Percentiles rank a stretch among this genome's conserved stretches.
These are phyloP conservation scores for Hylia prasina DNA, from an alignment of 2,113 vertebrate genomes.

Conservation along the genomic window DNA sequence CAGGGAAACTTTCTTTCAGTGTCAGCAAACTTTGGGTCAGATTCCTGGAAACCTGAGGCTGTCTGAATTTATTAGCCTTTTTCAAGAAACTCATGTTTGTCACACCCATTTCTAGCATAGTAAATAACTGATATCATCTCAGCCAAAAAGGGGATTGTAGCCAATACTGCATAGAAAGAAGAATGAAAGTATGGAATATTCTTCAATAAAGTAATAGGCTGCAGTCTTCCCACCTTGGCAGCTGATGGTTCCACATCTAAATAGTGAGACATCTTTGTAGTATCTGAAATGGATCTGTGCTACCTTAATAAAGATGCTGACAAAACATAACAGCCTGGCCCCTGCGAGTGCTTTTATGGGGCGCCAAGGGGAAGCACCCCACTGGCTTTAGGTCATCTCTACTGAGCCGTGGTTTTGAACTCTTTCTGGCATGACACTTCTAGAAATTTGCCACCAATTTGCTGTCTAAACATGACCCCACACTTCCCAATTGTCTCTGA, in stretches of 20 bases:
- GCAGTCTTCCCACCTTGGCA: background rate
- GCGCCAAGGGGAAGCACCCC: background rate
- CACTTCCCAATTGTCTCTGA: background rate
- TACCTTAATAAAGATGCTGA: background rate
- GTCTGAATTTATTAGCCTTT: background rate
- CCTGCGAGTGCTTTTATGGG: background rate
- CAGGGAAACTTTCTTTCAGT: background rate
- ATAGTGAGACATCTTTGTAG: background rate
- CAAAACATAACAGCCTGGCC: background rate
- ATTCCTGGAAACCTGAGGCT: background rate
- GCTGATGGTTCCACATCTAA: background rate
- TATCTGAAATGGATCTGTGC: background rate
- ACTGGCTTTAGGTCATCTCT: background rate
- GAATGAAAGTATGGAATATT: background rate
- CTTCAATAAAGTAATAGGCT: background rate
- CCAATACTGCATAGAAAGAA: background rate
- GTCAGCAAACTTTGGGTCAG: background rate
- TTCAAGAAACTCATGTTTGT: background rate
- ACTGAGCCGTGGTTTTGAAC: accelerated
- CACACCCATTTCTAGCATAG: background rate
- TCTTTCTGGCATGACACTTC: background rate
- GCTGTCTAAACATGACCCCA: background rate
- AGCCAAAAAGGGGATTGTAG: background rate
- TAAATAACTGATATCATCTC: background rate
- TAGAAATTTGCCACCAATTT: background rate